phyloP scores from a whole-genome alignment of 2,888 invertebrate species.

The Criorhina ranunculi region DNA sequence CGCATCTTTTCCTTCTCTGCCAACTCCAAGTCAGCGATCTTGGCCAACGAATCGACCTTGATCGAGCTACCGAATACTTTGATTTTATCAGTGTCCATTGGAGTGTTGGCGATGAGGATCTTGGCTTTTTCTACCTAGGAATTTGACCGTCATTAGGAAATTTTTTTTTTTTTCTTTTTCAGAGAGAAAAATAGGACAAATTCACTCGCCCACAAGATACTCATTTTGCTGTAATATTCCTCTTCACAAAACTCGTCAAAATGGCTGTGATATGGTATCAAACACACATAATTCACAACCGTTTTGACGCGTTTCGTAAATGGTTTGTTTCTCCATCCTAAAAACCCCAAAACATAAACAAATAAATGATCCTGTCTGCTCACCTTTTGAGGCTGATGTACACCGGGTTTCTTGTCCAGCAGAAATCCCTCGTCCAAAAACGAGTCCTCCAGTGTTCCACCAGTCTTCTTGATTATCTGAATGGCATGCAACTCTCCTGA shows the following conservation, averaged over 20 bases:
- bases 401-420: slow-evolving; percentile 98
- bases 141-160: slow-evolving; percentile 24
- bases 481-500: slow-evolving; percentile 98
- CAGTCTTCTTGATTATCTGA: slow-evolving; percentile 98
- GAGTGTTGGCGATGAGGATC: slow-evolving; percentile 99
- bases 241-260: slow-evolving; percentile 83
- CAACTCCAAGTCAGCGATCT: slow-evolving; percentile 98
- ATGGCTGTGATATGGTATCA: slow-evolving; percentile 84
- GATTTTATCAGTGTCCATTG: slow-evolving; percentile 99
- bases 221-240: slow-evolving; percentile 47
- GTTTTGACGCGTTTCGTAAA: slow-evolving; percentile 82
- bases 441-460: slow-evolving; percentile 96
- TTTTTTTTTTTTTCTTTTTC: background rate
- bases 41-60: slow-evolving; percentile 95
- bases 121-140: slow-evolving; percentile 93
- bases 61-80: slow-evolving; percentile 99
- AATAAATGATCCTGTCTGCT: slow-evolving; percentile 57
- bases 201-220: background rate
- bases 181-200: background rate
- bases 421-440: slow-evolving; percentile 98
- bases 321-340: slow-evolving; percentile 14
- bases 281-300: slow-evolving; percentile 84
- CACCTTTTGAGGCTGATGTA: slow-evolving; percentile 95
- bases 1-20: slow-evolving; percentile 99
- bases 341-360: background rate